A percentile compares a stretch with the other conserved stretches of the same genome.
These are phyloP conservation scores for Lepidothrix coronata DNA, from an alignment of 2,113 vertebrate genomes.

Conservation along the genomic window DNA sequence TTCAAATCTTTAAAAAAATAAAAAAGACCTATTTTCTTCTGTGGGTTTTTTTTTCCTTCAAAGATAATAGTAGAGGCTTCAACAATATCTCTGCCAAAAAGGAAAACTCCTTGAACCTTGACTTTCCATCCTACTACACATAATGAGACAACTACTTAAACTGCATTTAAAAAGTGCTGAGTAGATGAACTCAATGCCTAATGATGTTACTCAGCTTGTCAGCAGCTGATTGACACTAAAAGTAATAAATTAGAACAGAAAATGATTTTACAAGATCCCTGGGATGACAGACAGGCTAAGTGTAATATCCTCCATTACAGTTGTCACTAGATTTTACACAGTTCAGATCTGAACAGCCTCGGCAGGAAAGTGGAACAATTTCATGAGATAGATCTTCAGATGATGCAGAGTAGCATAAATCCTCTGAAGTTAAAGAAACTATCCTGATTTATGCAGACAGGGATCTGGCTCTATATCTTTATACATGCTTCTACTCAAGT, in stretches of 20 bases:
- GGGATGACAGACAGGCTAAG: conserved; percentile 77
- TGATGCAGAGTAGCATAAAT: conserved; percentile 38
- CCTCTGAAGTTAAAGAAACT: conserved; percentile 51
- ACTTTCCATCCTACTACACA: conserved; percentile 75
- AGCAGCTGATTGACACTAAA: conserved; percentile 82
- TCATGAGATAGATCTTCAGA: conserved; percentile 50
- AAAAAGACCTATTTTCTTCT: conserved; percentile 17
- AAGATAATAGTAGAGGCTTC: conserved; percentile 45
- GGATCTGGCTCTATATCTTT: conserved; percentile 39
- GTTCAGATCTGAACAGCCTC: conserved; percentile 69
- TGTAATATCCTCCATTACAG: conserved; percentile 77
- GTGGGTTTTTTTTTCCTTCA: not conserved
- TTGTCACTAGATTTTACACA: conserved; percentile 74
- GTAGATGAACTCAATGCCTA: conserved; percentile 74
- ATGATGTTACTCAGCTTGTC: conserved; percentile 78
- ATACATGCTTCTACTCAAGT: conserved; percentile 23
- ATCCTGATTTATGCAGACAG: conserved; percentile 35
- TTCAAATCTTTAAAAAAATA: not conserved
- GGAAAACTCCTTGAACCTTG: conserved; percentile 74
- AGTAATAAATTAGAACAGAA: conserved; percentile 85
- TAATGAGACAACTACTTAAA: conserved; percentile 86
- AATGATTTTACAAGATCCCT: conserved; percentile 78
- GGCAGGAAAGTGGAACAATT: conserved; percentile 56
- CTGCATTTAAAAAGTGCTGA: conserved; percentile 83
- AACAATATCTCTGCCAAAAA: conserved; percentile 57